Evolutionary conservation across 2,888 invertebrate genomes (phyloP), one percentile per base, ranked within the genome.

Genomic region (Hedychridium roseum): DNA sequence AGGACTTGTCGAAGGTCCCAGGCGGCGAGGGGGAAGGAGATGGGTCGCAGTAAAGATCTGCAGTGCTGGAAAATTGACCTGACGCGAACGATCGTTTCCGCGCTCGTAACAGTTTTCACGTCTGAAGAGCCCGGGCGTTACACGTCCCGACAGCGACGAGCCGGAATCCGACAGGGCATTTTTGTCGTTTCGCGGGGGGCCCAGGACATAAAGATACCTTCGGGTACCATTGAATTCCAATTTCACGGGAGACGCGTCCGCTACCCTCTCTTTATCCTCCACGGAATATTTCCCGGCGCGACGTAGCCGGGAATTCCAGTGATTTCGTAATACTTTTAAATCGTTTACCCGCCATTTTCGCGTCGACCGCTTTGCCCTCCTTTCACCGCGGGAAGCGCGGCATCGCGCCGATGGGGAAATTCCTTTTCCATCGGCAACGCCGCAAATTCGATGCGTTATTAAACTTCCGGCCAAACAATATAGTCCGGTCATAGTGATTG

Each of bases 31-130:
- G n/a, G n/a, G n/a, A n/a, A n/a, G n/a, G n/a, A n/a, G 1, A 21
- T 32, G 17, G 16, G 6, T 35, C 28, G 12, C 35, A 31, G 28
- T 35, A 43, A 48, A 51, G 48, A 39, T 48, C 31, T 35, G 14
- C 23, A 27, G 41, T n/a, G n/a, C 41, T 42, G 12, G 11, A 43
- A 50, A 39, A 27, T 55, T 34, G 35, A 35, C 31, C 14, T 20
- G 11, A 4, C 31, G 23, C n/a, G n/a, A n/a, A 31, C 11, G 18
- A 46, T 42, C 17, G 30, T 37, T 53, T 21, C 38, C 23, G 37
- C 43, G 31, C 34, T 49, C 40, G 48, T 49, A 54, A 54, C 44
- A 44, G 30, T 27, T 34, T 43, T 31, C 43, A 28, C 27, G 32
- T 41, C 31, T 32, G 17, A 38, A 43, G 39, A 32, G 21, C 17